Percentiles rank a stretch among this genome's conserved stretches.
Conservation (phyloP, 2,113 vertebrate species). For the Nymphicus hollandicus region DNA sequence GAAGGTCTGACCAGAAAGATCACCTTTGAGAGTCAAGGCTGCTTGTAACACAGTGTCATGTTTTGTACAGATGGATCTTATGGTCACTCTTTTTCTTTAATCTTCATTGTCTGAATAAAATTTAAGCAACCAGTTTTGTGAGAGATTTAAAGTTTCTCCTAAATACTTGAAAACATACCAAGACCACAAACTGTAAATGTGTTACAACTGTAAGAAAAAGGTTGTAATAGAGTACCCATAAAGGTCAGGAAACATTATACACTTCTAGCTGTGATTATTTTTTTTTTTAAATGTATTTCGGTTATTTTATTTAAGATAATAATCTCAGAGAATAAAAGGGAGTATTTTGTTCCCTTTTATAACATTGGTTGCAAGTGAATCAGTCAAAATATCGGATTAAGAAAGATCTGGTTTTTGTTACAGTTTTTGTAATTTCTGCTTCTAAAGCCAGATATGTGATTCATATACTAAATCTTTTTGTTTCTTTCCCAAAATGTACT, state of each 20-base stretch:
- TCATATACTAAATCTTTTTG: constrained; percentile 1
- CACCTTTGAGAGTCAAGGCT: not conserved
- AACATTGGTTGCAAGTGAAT: constrained; percentile 27
- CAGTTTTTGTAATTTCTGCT: constrained; percentile 13
- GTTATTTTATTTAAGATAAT: not conserved
- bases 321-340: constrained; percentile 22
- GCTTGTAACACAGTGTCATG: not conserved
- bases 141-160: not conserved
- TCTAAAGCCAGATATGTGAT: constrained; percentile 34
- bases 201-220: not conserved
- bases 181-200: not conserved
- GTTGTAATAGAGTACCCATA: not conserved
- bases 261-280: not conserved
- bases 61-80: not conserved
- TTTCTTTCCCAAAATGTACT: constrained; percentile 9
- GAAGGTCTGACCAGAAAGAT: not conserved
- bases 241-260: not conserved
- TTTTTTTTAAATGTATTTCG: not conserved
- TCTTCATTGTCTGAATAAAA: not conserved
- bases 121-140: not conserved
- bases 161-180: not conserved
- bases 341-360: constrained; percentile 44
- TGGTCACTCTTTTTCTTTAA: not conserved
- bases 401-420: constrained; percentile 21
- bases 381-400: constrained; percentile 49